These are phyloP conservation scores for Cossypha niveicapilla DNA, from an alignment of 2,797 vertebrate species.

Conservation along the genomic window DNA sequence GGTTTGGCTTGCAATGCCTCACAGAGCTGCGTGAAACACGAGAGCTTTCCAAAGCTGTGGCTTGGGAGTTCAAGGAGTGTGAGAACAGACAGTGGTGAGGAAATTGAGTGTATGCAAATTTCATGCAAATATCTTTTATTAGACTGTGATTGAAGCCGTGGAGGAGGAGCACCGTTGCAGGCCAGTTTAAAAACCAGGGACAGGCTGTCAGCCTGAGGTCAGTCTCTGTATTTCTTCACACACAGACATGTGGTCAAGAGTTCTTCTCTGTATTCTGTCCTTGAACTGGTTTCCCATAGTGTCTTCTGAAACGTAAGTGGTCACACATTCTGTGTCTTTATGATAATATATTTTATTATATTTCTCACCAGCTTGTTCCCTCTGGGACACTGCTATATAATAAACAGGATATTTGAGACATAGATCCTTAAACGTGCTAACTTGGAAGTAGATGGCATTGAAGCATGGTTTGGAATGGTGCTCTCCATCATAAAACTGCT, in stretches of 20 bases:
- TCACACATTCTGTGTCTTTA: neutral
- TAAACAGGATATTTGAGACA: neutral
- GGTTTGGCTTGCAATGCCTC: constrained; percentile 13
- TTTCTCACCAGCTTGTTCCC: neutral
- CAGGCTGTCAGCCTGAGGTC: neutral
- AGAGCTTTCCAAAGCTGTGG: constrained; percentile 13
- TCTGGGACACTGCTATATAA: neutral
- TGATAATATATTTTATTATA: neutral
- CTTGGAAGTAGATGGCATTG: neutral
- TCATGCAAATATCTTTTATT: constrained; percentile 3
- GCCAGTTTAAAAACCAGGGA: constrained; percentile 8
- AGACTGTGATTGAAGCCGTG: accelerated
- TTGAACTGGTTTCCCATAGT: neutral
- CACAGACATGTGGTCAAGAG: constrained; percentile 33
- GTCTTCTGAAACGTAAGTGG: constrained; percentile 51
- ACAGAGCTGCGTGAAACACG: constrained; percentile 6
- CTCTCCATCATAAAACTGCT: neutral
- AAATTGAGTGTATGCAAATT: constrained; percentile 23
- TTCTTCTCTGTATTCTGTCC: constrained; percentile 23
- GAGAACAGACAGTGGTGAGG: neutral
- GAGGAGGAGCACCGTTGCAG: constrained; percentile 22
- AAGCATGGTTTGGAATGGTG: neutral
- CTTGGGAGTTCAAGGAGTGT: neutral
- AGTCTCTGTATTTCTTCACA: neutral
- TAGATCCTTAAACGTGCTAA: neutral